Conservation (phyloP, 30 jellyfish, hydroid and myxozoan genomes). For the Aurelia coerulea region DNA sequence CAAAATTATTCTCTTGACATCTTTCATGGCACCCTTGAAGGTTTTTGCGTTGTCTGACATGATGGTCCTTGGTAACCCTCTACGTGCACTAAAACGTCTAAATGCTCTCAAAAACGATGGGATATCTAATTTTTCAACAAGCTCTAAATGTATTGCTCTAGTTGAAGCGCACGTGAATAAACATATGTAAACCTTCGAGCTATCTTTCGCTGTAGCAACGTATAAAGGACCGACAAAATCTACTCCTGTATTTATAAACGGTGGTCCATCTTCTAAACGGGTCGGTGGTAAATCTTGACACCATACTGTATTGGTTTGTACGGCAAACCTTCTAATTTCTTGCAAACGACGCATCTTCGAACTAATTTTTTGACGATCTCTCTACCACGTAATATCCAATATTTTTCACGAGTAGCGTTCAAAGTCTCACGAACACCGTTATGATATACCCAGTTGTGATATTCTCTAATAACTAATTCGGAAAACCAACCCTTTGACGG, state of each 20-base stretch:
- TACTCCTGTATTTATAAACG: conserved; percentile 21
- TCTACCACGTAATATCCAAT: neutral
- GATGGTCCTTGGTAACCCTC: neutral
- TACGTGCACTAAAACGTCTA: neutral
- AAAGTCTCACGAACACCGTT: neutral
- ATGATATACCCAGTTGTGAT: neutral
- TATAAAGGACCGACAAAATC: conserved; percentile 51
- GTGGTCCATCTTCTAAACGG: conserved; percentile 20
- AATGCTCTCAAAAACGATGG: neutral
- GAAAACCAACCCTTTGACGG: no score
- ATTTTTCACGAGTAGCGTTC: neutral
- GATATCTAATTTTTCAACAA: neutral
- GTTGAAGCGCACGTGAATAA: neutral
- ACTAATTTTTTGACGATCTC: neutral
- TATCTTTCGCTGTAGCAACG: neutral
- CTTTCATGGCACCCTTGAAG: neutral
- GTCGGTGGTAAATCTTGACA: conserved; percentile 5
- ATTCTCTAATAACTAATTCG: neutral
- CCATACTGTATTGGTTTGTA: neutral
- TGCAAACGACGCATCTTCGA: neutral
- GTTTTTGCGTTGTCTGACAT: neutral
- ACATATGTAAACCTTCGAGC: conserved; percentile 1
- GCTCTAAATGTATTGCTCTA: neutral
- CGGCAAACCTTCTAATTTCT: neutral
- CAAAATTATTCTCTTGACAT: neutral